Percentiles rank a stretch among this genome's conserved stretches.
phyloP scores from a whole-genome alignment of 2,113 vertebrate species.

The Paramormyrops kingsleyae region DNA sequence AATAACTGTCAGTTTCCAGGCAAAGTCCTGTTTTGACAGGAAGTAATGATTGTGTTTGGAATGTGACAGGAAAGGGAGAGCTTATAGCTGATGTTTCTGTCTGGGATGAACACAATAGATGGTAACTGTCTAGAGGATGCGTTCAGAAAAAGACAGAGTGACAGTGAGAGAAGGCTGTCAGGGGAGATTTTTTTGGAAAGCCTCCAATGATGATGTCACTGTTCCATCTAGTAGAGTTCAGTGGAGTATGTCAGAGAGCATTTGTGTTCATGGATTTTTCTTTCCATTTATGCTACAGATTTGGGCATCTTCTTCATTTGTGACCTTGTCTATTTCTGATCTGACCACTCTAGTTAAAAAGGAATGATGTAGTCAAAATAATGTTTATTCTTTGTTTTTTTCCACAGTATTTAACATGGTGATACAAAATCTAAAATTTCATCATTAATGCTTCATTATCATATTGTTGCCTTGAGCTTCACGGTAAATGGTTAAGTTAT shows the following conservation, averaged over 20 bases:
- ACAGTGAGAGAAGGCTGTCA: background rate
- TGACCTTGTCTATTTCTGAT: background rate
- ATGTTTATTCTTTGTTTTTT: background rate
- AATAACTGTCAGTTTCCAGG: background rate
- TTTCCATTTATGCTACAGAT: too few species aligned
- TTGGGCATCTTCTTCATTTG: background rate
- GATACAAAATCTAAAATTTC: background rate
- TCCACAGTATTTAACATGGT: background rate
- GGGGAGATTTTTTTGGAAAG: background rate
- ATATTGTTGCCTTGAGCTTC: background rate
- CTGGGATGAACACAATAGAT: conserved; percentile 16
- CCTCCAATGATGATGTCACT: background rate
- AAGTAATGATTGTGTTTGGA: conserved; percentile 12
- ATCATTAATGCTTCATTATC: background rate
- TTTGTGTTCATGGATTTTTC: background rate
- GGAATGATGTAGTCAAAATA: background rate
- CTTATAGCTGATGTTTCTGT: conserved; percentile 16
- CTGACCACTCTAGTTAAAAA: background rate
- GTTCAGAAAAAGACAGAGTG: conserved; percentile 12
- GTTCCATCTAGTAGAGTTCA: background rate
- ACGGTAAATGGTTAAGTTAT: background rate
- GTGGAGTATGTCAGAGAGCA: background rate
- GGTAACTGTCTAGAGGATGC: conserved; percentile 13
- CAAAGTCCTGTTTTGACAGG: background rate
- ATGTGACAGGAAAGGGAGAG: conserved; percentile 17